A percentile compares a stretch with the other conserved stretches of the same genome.
phyloP scores from a whole-genome alignment of 1,140 invertebrate species.

The Drosophila trapezifrons region DNA sequence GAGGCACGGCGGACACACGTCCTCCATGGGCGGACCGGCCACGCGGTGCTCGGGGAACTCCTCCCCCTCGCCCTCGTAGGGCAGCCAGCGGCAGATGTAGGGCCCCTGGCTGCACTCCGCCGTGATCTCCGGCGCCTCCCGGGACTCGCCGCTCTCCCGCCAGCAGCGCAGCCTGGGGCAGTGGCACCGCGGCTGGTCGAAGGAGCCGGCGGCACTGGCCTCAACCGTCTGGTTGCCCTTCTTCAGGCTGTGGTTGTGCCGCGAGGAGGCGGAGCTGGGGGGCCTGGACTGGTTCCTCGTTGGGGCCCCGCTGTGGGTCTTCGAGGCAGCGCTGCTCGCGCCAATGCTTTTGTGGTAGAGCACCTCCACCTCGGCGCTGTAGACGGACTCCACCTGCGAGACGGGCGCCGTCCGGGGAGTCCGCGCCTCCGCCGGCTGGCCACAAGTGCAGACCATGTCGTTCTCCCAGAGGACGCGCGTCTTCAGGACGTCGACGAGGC shows the following conservation, averaged over 20 bases:
- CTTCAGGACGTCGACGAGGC: slow-evolving; percentile 38
- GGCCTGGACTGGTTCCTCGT: neutral
- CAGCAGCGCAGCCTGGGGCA: slow-evolving; percentile 48
- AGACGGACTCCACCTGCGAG: neutral
- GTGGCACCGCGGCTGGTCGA: slow-evolving; percentile 22
- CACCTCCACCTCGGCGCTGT: slow-evolving; percentile 43
- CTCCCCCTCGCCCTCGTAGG: slow-evolving; percentile 48
- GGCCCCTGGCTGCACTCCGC: slow-evolving; percentile 75
- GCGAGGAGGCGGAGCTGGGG: slow-evolving; percentile 9
- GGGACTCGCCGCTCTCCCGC: slow-evolving; percentile 7
- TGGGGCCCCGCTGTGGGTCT: too few species aligned
- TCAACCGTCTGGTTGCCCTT: neutral
- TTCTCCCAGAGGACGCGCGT: slow-evolving; percentile 22
- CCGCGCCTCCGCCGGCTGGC: neutral
- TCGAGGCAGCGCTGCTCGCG: slow-evolving; percentile 18
- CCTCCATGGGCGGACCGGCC: slow-evolving; percentile 41
- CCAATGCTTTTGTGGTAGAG: slow-evolving; percentile 18
- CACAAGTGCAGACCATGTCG: slow-evolving; percentile 11
- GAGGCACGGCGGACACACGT: slow-evolving; percentile 50
- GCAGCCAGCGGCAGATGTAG: slow-evolving; percentile 68
- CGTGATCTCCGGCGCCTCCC: slow-evolving; percentile 41
- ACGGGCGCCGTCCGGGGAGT: too few species aligned
- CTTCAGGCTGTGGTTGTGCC: slow-evolving; percentile 14
- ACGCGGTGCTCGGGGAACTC: slow-evolving; percentile 39
- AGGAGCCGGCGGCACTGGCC: neutral